Percentiles rank a stretch among this genome's conserved stretches.
Evolutionary conservation across 1,140 invertebrate genomes (phyloP).

Genomic region (Diorhabda carinulata): DNA sequence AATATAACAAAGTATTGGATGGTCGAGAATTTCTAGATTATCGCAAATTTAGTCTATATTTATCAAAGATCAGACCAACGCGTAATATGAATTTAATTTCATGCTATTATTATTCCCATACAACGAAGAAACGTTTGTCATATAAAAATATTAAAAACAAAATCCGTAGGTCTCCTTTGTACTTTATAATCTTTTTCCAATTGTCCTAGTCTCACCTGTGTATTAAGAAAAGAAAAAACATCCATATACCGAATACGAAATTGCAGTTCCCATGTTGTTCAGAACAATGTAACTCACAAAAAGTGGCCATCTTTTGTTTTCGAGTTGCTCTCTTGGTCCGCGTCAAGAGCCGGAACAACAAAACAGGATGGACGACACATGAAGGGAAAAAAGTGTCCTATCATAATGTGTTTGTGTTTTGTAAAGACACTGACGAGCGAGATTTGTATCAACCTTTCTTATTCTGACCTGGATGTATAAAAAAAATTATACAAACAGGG

Average conservation of each 20-base stretch:
- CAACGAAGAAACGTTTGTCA: no score
- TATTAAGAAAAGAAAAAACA: not conserved
- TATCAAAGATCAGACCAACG: no score
- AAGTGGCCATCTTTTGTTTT: slow-evolving; percentile 2
- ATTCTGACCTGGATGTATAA: not conserved
- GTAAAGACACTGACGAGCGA: not conserved
- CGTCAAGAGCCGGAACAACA: slow-evolving; percentile 1
- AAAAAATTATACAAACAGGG: not conserved
- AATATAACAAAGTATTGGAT: no score
- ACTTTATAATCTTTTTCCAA: not conserved
- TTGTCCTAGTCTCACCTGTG: not conserved
- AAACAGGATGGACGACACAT: not conserved
- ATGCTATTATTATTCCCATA: no score
- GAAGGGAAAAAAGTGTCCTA: not conserved
- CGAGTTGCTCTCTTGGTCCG: not conserved
- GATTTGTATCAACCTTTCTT: slow-evolving; percentile 1
- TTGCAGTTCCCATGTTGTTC: slow-evolving; percentile 1
- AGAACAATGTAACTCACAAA: not conserved
- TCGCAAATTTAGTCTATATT: no score
- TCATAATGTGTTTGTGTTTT: not conserved
- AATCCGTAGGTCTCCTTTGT: no score
- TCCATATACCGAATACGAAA: not conserved
- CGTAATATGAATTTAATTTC: no score
- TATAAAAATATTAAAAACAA: no score
- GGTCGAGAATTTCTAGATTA: no score